A percentile compares a stretch with the other conserved stretches of the same genome.
Evolutionary conservation across 2,797 vertebrate genomes (phyloP).

Genomic region (Cyprinella venusta): DNA sequence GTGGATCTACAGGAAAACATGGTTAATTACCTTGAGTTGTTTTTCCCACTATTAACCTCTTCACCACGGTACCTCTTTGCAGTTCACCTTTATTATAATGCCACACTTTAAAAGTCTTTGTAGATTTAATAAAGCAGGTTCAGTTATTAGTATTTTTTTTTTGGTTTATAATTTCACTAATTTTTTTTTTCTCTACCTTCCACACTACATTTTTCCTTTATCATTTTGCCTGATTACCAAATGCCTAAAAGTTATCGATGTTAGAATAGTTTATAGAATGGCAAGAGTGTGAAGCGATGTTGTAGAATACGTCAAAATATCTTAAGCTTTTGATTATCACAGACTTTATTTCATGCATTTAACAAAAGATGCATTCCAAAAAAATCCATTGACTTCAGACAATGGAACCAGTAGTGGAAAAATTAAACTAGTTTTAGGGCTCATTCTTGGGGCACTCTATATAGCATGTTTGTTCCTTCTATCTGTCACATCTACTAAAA

Average conservation of each 20-base stretch:
- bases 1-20: not conserved
- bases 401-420: not conserved
- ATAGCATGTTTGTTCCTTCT: not conserved
- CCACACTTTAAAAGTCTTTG: no score
- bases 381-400: not conserved
- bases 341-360: not conserved
- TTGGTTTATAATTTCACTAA: no score
- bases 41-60: no score
- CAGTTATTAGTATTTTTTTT: no score
- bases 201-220: no score
- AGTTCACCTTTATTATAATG: no score
- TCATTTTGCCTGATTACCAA: no score
- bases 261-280: not conserved
- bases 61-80: no score
- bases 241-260: not conserved
- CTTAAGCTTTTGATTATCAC: not conserved
- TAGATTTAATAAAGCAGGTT: no score
- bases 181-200: no score
- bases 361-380: not conserved
- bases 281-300: not conserved
- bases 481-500: constrained; percentile 2
- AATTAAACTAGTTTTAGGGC: not conserved
- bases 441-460: not conserved
- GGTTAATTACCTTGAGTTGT: no score
- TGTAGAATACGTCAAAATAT: not conserved